Evolutionary conservation across 2,888 invertebrate genomes (phyloP).

Genomic region (Blera fallax): DNA sequence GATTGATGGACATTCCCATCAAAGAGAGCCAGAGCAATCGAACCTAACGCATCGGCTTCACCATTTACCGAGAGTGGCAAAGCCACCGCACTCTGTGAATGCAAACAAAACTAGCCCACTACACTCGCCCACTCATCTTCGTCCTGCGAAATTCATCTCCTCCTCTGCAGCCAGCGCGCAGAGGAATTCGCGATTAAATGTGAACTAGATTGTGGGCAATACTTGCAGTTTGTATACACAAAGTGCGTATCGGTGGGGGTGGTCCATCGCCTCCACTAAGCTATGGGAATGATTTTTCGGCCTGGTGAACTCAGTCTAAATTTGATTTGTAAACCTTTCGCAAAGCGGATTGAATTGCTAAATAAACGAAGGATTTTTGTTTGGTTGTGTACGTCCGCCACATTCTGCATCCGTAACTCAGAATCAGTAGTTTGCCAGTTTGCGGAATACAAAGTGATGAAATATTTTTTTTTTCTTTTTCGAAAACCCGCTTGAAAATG

Average conservation of each 20-base stretch:
- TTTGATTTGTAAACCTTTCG: constrained; percentile 71
- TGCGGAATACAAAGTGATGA: constrained; percentile 26
- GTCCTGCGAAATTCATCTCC: constrained; percentile 12
- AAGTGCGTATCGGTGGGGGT: constrained; percentile 52
- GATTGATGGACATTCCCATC: constrained; percentile 69
- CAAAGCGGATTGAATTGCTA: constrained; percentile 71
- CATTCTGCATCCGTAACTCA: constrained; percentile 45
- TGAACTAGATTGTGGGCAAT: constrained; percentile 70
- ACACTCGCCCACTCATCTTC: constrained; percentile 27
- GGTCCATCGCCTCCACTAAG: constrained; percentile 5
- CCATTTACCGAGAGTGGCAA: constrained; percentile 52
- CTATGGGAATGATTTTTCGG: constrained; percentile 65
- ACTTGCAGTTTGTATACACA: constrained; percentile 70
- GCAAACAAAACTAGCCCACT: constrained; percentile 7
- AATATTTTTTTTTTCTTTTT: constrained; percentile 20
- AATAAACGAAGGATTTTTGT: constrained; percentile 63
- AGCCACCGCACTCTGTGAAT: constrained; percentile 46
- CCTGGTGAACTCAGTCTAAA: constrained; percentile 71
- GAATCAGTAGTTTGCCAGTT: background rate
- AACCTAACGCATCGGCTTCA: constrained; percentile 54
- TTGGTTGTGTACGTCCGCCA: constrained; percentile 17
- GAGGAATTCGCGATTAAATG: constrained; percentile 71
- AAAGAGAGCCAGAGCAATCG: constrained; percentile 66
- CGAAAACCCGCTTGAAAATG: constrained; percentile 18
- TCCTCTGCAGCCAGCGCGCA: constrained; percentile 6